These are phyloP conservation scores for Butastur rufipennis DNA, from an alignment of 2,113 vertebrate genomes.

Conservation along the genomic window DNA sequence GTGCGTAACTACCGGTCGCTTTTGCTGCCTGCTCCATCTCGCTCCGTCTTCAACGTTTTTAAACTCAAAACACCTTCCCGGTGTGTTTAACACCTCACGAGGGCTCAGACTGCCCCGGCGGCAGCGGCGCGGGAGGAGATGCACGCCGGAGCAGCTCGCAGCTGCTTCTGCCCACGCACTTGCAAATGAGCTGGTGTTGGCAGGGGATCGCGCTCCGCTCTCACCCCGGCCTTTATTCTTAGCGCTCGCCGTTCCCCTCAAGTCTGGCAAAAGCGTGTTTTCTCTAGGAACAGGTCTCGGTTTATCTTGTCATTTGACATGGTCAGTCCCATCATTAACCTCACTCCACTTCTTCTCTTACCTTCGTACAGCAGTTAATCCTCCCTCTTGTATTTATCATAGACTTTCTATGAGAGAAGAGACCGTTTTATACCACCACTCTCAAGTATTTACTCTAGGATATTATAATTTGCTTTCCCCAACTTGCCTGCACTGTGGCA, in stretches of 20 bases:
- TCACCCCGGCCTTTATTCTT: not conserved
- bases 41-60: not conserved
- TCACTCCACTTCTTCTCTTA: not conserved
- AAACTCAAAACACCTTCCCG: not conserved
- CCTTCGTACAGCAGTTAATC: rapidly evolving
- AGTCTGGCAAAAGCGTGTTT: not conserved
- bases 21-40: not conserved
- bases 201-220: not conserved
- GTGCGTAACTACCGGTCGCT: not conserved
- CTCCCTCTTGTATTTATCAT: not conserved
- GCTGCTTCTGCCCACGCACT: not conserved
- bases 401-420: not conserved
- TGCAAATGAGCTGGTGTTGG: not conserved
- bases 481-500: not conserved
- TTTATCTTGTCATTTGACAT: not conserved
- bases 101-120: not conserved
- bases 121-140: not conserved
- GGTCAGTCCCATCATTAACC: not conserved
- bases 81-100: not conserved
- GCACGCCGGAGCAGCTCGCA: not conserved
- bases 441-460: not conserved
- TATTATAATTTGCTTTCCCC: not conserved
- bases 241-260: not conserved
- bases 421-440: not conserved
- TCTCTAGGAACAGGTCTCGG: not conserved